phyloP scores from a whole-genome alignment of 2,888 invertebrate genomes.

The Drosophila glabriapex region DNA sequence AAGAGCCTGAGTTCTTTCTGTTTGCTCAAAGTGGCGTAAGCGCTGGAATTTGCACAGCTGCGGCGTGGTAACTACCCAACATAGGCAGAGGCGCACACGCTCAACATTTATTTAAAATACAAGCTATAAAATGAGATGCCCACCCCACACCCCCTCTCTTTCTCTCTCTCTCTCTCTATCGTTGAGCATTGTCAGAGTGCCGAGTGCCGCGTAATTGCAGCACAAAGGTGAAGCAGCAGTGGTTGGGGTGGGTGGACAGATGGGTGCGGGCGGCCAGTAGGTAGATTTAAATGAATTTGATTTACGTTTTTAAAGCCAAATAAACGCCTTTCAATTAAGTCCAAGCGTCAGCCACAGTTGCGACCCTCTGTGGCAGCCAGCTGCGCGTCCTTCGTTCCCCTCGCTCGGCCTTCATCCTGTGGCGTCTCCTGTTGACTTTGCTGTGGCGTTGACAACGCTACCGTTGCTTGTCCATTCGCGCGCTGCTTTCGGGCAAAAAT shows the following conservation, averaged over 20 bases:
- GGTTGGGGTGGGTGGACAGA: background rate
- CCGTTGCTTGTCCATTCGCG: slow-evolving; percentile 55
- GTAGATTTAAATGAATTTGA: slow-evolving; percentile 82
- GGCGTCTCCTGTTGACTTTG: slow-evolving; percentile 71
- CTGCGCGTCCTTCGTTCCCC: slow-evolving; percentile 14
- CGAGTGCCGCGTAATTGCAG: slow-evolving; percentile 77
- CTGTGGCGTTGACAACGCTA: slow-evolving; percentile 76
- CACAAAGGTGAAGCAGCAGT: slow-evolving; percentile 61
- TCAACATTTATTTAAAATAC: slow-evolving; percentile 81
- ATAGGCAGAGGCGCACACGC: slow-evolving; percentile 23
- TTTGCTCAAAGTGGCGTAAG: slow-evolving; percentile 76
- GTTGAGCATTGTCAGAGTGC: slow-evolving; percentile 39
- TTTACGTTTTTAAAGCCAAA: slow-evolving; percentile 83
- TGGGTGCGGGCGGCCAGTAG: slow-evolving; percentile 3
- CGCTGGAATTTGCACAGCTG: slow-evolving; percentile 75
- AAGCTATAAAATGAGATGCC: slow-evolving; percentile 77
- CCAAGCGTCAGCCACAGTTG: slow-evolving; percentile 60
- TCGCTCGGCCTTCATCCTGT: background rate
- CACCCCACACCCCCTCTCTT: background rate
- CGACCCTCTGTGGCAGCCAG: slow-evolving; percentile 39
- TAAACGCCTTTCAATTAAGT: slow-evolving; percentile 83
- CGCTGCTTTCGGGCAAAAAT: slow-evolving; percentile 62
- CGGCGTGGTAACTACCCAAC: slow-evolving; percentile 42
- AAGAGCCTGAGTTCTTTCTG: slow-evolving; percentile 63
- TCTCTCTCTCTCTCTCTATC: background rate